A percentile compares a stretch with the other conserved stretches of the same genome.
Conservation (phyloP, 2,113 vertebrate species). For the Epinephelus lanceolatus region DNA sequence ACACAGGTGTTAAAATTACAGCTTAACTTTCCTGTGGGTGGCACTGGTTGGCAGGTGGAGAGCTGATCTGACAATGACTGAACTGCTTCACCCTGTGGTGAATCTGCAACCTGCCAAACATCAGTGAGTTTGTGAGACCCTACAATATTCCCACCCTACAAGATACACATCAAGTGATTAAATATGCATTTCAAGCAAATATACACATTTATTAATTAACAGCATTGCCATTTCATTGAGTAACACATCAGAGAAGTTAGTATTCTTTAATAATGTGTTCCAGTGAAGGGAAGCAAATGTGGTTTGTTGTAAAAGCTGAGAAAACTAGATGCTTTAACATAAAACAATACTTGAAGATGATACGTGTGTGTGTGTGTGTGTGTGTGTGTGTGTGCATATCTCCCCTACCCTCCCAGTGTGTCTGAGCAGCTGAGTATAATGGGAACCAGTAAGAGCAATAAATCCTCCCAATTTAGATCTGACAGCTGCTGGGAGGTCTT, state of each 20-base stretch:
- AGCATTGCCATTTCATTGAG: background rate
- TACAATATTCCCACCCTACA: background rate
- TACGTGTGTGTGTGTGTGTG: background rate
- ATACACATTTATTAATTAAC: background rate
- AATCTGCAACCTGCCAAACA: background rate
- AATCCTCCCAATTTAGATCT: conserved; percentile 69
- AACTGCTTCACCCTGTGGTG: too few species aligned
- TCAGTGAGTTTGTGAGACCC: too few species aligned
- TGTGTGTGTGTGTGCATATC: background rate
- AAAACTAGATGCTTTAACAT: background rate
- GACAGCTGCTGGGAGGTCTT: conserved; percentile 60
- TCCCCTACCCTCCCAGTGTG: background rate
- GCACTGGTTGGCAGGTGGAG: too few species aligned
- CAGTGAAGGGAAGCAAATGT: background rate
- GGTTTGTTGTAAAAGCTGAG: background rate
- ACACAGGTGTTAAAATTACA: too few species aligned
- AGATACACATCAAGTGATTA: background rate
- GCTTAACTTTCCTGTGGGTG: too few species aligned
- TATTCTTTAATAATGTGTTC: background rate
- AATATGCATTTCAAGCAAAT: background rate
- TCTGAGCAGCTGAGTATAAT: conserved; percentile 42
- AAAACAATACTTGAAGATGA: background rate
- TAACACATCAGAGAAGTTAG: too few species aligned
- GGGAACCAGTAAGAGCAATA: conserved; percentile 49
- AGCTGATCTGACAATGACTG: too few species aligned